Percentiles rank a stretch among this genome's conserved stretches.
Evolutionary conservation across 2,797 vertebrate genomes (phyloP).

Genomic region (Paedocypris micromegethes): DNA sequence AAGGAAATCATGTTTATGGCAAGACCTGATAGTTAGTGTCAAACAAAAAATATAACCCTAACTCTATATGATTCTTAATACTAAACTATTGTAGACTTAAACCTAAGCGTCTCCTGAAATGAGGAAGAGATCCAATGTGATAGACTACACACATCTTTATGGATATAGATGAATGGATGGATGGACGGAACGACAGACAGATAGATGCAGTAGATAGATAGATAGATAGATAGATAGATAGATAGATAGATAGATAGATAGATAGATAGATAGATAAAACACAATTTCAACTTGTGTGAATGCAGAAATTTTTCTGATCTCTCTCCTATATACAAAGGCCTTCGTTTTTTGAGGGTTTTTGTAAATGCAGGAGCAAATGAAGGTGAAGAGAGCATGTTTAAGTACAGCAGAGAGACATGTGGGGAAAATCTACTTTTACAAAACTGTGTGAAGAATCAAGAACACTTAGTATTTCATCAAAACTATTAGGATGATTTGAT

Average conservation of each 20-base stretch:
- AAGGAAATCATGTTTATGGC: too few relatives aligned
- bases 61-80: too few relatives aligned
- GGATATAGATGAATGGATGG: not conserved
- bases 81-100: too few relatives aligned
- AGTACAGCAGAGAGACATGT: not conserved
- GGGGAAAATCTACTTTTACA: constrained; percentile 3
- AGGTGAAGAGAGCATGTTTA: constrained; percentile 22
- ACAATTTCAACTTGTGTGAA: too few relatives aligned
- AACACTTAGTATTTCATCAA: too few relatives aligned
- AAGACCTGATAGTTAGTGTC: too few relatives aligned
- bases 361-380: constrained; percentile 27
- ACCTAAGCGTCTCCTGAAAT: too few relatives aligned
- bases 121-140: not conserved
- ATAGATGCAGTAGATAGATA: not conserved
- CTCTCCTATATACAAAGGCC: constrained; percentile 22
- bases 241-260: not conserved
- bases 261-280: not conserved
- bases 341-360: constrained; percentile 14
- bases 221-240: not conserved
- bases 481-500: too few relatives aligned
- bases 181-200: not conserved
- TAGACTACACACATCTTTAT: not conserved
- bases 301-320: not conserved
- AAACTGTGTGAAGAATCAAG: not conserved
- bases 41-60: too few relatives aligned